phyloP scores from a whole-genome alignment of 2,888 invertebrate species.

The Spodoptera littoralis region DNA sequence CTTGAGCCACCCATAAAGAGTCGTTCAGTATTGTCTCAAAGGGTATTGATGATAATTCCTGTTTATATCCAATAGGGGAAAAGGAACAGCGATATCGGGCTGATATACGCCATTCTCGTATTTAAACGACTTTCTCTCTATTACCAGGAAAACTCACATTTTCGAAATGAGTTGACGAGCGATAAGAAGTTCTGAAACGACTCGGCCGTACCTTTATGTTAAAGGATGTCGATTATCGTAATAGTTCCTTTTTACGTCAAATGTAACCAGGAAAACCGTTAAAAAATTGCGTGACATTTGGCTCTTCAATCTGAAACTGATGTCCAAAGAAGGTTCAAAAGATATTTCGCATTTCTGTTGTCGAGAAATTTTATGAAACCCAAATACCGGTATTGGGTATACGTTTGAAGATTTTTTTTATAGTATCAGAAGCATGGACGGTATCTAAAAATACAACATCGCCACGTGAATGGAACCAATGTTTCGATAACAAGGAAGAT shows the following conservation, averaged over 20 bases:
- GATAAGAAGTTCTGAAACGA: constrained; percentile 33
- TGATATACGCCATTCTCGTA: constrained; percentile 63
- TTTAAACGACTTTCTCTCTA: constrained; percentile 59
- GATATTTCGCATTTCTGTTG: no score
- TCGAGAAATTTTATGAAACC: no score
- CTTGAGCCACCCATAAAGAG: constrained; percentile 72
- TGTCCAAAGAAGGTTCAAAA: background rate
- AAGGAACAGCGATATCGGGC: constrained; percentile 65
- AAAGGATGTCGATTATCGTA: constrained; percentile 30
- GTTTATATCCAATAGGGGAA: constrained; percentile 73
- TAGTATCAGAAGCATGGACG: no score
- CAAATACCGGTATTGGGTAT: no score
- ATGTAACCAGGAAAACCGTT: constrained; percentile 1
- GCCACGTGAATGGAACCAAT: no score
- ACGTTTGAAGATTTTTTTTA: no score
- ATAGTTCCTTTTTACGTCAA: constrained; percentile 27
- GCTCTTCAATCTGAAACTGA: constrained; percentile 3
- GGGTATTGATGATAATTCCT: constrained; percentile 79
- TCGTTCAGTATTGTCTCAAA: constrained; percentile 72
- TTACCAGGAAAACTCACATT: constrained; percentile 58
- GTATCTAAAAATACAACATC: no score
- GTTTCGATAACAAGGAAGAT: no score
- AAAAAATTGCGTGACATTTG: background rate
- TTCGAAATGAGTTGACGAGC: constrained; percentile 32
- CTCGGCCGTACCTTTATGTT: constrained; percentile 24